phyloP scores from a whole-genome alignment of 1,140 invertebrate genomes.

The Drosophila pseudoananassae region DNA sequence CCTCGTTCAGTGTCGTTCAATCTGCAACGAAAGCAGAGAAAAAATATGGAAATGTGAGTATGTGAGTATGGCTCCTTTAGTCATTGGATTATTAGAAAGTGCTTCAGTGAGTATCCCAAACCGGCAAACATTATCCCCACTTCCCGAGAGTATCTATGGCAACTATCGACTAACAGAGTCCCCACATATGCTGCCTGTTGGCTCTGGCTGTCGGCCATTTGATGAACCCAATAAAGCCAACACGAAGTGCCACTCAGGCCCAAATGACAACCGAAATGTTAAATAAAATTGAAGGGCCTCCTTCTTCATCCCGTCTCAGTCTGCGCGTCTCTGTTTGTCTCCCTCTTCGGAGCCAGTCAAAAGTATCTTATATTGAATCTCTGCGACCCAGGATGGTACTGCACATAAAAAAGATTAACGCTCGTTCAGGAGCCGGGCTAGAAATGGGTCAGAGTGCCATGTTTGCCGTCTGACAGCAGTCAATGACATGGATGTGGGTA shows the following conservation, averaged over 20 bases:
- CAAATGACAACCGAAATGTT: slow-evolving; percentile 67
- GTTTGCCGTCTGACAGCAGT: slow-evolving; percentile 52
- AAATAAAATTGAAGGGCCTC: slow-evolving; percentile 73
- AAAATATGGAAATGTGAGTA: slow-evolving; percentile 1
- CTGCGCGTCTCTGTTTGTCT: neutral
- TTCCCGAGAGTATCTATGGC: slow-evolving; percentile 44
- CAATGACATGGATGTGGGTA: slow-evolving; percentile 46
- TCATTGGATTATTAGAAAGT: slow-evolving; percentile 34
- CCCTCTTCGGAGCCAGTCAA: slow-evolving; percentile 21
- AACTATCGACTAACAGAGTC: slow-evolving; percentile 55
- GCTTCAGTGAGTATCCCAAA: neutral
- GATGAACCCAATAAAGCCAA: slow-evolving; percentile 73
- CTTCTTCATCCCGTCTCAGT: neutral
- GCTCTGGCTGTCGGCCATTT: slow-evolving; percentile 62
- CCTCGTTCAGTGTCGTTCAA: neutral
- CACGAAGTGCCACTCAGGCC: slow-evolving; percentile 70
- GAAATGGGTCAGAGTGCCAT: slow-evolving; percentile 63
- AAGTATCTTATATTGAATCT: slow-evolving; percentile 78
- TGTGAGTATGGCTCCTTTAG: slow-evolving; percentile 22
- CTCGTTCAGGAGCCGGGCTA: slow-evolving; percentile 31
- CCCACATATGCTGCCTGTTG: slow-evolving; percentile 68
- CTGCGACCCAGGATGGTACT: slow-evolving; percentile 49
- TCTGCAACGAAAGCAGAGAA: slow-evolving; percentile 37
- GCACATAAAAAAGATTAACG: slow-evolving; percentile 71
- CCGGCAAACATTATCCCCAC: slow-evolving; percentile 20